Evolutionary conservation across 2,888 invertebrate genomes (phyloP).

Genomic region (Quadroppia sp.): DNA sequence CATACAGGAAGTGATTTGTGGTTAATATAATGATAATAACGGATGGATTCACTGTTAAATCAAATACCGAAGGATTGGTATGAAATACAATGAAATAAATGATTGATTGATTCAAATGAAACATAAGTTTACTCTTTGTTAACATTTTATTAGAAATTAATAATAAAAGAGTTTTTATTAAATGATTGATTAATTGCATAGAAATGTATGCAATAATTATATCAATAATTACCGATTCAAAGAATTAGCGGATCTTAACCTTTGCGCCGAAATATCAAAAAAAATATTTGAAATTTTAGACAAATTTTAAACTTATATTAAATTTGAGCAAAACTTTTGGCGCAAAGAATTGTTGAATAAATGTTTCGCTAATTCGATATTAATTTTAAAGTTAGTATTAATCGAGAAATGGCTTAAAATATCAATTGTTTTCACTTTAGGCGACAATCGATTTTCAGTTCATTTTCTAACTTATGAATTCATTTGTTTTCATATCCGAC

Average conservation of each 20-base stretch:
- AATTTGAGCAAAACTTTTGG: not conserved
- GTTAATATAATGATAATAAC: conserved; percentile 16
- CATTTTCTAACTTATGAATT: conserved; percentile 15
- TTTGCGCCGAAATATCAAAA: not conserved
- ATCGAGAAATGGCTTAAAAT: not conserved
- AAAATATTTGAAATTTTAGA: not conserved
- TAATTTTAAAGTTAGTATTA: conserved; percentile 16
- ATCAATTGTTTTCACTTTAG: not conserved
- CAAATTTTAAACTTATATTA: not conserved
- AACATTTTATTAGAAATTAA: not conserved
- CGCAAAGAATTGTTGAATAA: not conserved
- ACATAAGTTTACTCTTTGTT: conserved; percentile 11
- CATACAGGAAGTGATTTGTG: conserved; percentile 35
- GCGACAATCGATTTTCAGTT: not conserved
- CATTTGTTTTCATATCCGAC: not conserved
- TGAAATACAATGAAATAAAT: conserved; percentile 31
- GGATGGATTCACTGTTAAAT: conserved; percentile 25
- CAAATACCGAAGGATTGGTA: conserved; percentile 36
- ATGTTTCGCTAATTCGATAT: conserved; percentile 16
- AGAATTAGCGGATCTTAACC: conserved; percentile 17
- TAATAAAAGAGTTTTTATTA: not conserved
- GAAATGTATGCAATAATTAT: not conserved
- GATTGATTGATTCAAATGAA: conserved; percentile 23
- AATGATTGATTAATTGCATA: conserved; percentile 7
- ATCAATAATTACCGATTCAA: not conserved